A percentile compares a stretch with the other conserved stretches of the same genome.
These are phyloP conservation scores for Lapara coniferarum DNA, from an alignment of 2,888 invertebrate species.

Conservation along the genomic window DNA sequence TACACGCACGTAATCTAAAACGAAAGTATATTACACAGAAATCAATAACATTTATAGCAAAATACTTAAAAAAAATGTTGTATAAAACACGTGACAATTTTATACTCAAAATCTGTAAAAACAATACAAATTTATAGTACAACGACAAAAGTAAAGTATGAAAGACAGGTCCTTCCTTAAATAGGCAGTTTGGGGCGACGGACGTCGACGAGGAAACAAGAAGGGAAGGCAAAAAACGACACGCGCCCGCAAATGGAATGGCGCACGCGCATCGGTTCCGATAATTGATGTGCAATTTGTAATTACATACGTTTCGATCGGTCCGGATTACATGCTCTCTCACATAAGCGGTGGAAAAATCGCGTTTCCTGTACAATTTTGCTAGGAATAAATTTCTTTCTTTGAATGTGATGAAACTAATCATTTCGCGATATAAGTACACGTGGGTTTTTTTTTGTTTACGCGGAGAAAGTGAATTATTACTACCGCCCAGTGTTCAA, in stretches of 20 bases:
- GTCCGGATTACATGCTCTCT: conserved; percentile 2
- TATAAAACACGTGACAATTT: not conserved
- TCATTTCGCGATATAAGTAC: not conserved
- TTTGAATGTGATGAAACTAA: not conserved
- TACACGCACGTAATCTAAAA: too few relatives aligned
- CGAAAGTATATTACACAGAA: too few relatives aligned
- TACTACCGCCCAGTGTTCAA: too few relatives aligned
- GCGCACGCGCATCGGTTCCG: conserved; percentile 35
- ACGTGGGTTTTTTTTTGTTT: too few relatives aligned
- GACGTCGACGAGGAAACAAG: conserved; percentile 52
- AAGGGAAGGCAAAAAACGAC: conserved; percentile 41
- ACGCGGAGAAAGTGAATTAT: too few relatives aligned
- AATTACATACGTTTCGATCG: conserved; percentile 31
- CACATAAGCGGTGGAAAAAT: conserved; percentile 11
- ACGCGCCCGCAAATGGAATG: conserved; percentile 33
- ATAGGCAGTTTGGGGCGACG: conserved; percentile 46
- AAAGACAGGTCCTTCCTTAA: conserved; percentile 54
- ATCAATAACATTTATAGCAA: not conserved
- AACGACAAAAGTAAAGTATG: conserved; percentile 47
- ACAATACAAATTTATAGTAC: conserved; percentile 43
- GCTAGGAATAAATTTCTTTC: conserved; percentile 2
- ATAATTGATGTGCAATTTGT: conserved; percentile 37
- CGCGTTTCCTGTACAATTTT: not conserved
- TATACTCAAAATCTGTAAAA: not conserved
- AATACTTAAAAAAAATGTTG: not conserved